Evolutionary conservation across 2,888 invertebrate species (phyloP).

Genomic region (Lacanobia wlatinum): DNA sequence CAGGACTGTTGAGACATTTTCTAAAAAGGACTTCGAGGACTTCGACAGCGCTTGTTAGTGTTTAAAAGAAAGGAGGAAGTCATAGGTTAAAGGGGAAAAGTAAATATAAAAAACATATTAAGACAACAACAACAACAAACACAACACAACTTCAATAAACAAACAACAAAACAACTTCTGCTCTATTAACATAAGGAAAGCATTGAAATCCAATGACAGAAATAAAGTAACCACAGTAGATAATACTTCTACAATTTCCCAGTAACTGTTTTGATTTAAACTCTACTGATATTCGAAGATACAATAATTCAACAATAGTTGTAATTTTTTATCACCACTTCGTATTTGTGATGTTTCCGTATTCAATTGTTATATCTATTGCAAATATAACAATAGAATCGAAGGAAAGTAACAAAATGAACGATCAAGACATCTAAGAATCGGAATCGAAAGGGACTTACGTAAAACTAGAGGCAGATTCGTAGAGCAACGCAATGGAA

Average conservation of each 20-base stretch:
- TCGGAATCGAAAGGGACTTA: slow-evolving; percentile 72
- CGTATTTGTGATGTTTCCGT: slow-evolving; percentile 56
- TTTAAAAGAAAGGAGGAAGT: not conserved
- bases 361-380: slow-evolving; percentile 61
- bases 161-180: not conserved
- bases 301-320: slow-evolving; percentile 1
- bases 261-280: not conserved
- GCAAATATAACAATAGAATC: slow-evolving; percentile 56
- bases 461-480: slow-evolving; percentile 81
- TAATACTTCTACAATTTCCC: slow-evolving; percentile 1
- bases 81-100: too few species aligned
- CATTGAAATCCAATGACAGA: not conserved
- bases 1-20: too few species aligned
- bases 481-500: slow-evolving; percentile 70
- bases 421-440: slow-evolving; percentile 33
- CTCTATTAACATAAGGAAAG: not conserved
- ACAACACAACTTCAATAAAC: too few species aligned
- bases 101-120: too few species aligned
- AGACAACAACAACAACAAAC: too few species aligned
- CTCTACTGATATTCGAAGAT: not conserved
- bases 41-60: not conserved
- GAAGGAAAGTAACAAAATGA: slow-evolving; percentile 50
- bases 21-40: not conserved
- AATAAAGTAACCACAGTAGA: slow-evolving; percentile 8
- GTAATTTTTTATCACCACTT: slow-evolving; percentile 37